phyloP scores from a whole-genome alignment of 2,797 vertebrate species.

The Sternarchorhynchus goeldii region DNA sequence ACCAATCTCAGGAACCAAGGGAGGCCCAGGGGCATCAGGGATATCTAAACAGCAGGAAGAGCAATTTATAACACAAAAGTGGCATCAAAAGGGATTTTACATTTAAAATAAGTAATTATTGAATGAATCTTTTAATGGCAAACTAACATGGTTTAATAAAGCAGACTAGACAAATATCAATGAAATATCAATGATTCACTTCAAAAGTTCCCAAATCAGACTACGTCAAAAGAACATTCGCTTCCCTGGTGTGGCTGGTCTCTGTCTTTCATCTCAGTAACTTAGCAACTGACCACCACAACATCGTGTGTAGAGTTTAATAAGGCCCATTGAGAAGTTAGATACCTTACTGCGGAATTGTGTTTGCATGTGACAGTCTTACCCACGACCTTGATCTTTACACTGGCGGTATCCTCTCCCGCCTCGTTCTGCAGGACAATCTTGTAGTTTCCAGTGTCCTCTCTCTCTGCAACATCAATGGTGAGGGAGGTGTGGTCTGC shows the following conservation, averaged over 20 bases:
- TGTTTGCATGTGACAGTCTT: conserved; percentile 61
- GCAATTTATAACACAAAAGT: background rate
- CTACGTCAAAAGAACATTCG: too few species aligned
- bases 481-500: conserved; percentile 91
- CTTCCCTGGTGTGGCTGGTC: too few species aligned
- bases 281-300: background rate
- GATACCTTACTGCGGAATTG: background rate
- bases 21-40: conserved; percentile 90
- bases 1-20: conserved; percentile 86
- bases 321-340: background rate
- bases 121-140: too few species aligned
- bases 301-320: background rate
- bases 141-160: too few species aligned
- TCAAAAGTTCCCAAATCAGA: too few species aligned
- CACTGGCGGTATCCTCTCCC: conserved; percentile 86
- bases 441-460: conserved; percentile 90
- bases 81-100: background rate
- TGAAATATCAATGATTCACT: too few species aligned
- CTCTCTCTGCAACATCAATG: conserved; percentile 91
- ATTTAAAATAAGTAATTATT: background rate
- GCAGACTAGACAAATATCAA: too few species aligned
- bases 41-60: conserved; percentile 77
- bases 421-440: conserved; percentile 96
- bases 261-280: background rate
- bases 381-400: conserved; percentile 98